Percentiles rank a stretch among this genome's conserved stretches.
Evolutionary conservation across 2,797 vertebrate genomes (phyloP).

Genomic region (Adrianichthys oophorus): DNA sequence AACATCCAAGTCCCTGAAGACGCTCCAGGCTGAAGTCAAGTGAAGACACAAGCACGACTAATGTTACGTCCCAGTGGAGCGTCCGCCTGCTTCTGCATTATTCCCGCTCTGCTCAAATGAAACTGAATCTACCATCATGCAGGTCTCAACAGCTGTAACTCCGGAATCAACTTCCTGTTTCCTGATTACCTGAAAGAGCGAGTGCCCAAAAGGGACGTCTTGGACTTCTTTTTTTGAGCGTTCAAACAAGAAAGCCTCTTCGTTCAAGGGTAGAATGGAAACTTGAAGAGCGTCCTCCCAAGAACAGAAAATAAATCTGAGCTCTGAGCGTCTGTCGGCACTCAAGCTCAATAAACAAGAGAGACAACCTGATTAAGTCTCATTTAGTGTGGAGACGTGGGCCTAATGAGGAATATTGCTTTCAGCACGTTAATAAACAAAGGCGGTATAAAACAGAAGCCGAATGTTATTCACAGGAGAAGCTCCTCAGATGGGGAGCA

Average conservation of each 20-base stretch:
- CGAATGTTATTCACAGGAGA: slow-evolving; percentile 14
- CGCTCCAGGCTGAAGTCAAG: slow-evolving; percentile 53
- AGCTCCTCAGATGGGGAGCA: slow-evolving; percentile 39
- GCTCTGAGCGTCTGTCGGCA: slow-evolving; percentile 33
- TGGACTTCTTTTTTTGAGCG: neutral
- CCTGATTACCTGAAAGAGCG: neutral
- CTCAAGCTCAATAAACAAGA: slow-evolving; percentile 43
- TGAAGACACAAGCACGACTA: slow-evolving; percentile 51
- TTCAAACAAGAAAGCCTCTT: neutral
- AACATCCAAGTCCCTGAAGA: slow-evolving; percentile 51
- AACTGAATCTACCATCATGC: too few relatives aligned
- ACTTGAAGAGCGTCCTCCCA: slow-evolving; percentile 11
- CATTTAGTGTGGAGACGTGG: slow-evolving; percentile 46
- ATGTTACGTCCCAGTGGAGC: slow-evolving; percentile 23
- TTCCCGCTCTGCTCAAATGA: too few relatives aligned
- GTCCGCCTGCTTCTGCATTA: neutral
- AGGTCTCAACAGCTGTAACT: too few relatives aligned
- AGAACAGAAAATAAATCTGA: slow-evolving; percentile 1
- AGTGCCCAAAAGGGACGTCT: too few relatives aligned
- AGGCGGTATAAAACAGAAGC: slow-evolving; percentile 26
- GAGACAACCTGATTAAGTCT: slow-evolving; percentile 55
- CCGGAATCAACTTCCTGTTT: neutral
- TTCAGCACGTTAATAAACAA: slow-evolving; percentile 47
- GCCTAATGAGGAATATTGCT: slow-evolving; percentile 53
- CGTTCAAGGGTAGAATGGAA: neutral